phyloP scores from a whole-genome alignment of 2,113 vertebrate genomes.

The Hemicordylus capensis region DNA sequence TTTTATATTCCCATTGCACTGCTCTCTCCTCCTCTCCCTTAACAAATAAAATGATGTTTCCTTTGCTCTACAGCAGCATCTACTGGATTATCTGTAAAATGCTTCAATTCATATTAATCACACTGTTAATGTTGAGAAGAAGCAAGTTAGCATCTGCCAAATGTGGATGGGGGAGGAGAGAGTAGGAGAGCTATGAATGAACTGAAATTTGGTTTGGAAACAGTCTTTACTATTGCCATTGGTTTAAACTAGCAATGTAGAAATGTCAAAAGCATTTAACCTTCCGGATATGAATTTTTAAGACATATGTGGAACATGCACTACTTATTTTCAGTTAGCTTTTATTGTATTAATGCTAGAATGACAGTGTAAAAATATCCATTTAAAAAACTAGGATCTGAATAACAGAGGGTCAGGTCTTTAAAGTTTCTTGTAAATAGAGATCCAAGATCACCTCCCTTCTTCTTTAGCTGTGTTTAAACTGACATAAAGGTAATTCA shows the following conservation, averaged over 20 bases:
- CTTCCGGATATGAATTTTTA: slow-evolving; percentile 11
- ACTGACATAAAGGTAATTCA: background rate
- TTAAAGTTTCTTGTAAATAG: background rate
- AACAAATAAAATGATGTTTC: slow-evolving; percentile 67
- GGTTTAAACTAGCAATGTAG: slow-evolving; percentile 17
- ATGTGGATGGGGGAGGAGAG: slow-evolving; percentile 24
- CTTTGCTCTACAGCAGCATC: slow-evolving; percentile 87
- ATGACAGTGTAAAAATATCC: slow-evolving; percentile 34
- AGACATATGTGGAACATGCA: slow-evolving; percentile 6
- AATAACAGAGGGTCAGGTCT: background rate
- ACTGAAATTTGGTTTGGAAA: slow-evolving; percentile 27
- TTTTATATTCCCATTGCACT: slow-evolving; percentile 70
- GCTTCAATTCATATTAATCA: slow-evolving; percentile 78
- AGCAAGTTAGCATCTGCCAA: slow-evolving; percentile 68
- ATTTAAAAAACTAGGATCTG: slow-evolving; percentile 12
- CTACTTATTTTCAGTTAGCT: background rate
- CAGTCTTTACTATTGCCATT: slow-evolving; percentile 17
- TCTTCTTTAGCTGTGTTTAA: background rate
- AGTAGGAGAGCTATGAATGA: slow-evolving; percentile 3
- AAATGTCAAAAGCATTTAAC: slow-evolving; percentile 7
- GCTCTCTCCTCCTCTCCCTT: slow-evolving; percentile 45
- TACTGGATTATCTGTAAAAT: slow-evolving; percentile 84
- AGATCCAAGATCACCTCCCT: background rate
- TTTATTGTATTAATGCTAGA: background rate
- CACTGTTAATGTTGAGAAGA: slow-evolving; percentile 69